Evolutionary conservation across 2,797 vertebrate genomes (phyloP).

Genomic region (Alosa sapidissima): DNA sequence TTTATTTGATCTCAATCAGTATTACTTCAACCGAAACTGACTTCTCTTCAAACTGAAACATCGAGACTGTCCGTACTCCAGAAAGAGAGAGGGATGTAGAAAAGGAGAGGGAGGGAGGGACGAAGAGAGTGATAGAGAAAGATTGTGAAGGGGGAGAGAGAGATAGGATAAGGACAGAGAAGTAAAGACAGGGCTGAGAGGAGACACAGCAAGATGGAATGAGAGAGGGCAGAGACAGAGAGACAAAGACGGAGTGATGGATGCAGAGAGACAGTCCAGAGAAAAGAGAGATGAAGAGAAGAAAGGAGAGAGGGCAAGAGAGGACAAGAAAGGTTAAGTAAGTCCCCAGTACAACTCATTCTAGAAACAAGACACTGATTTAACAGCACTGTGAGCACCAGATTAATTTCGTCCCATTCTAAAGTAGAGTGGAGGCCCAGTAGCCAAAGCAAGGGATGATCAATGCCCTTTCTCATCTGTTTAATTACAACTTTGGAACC

Average conservation of each 20-base stretch:
- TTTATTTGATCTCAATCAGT: not conserved
- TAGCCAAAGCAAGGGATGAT: conserved; percentile 39
- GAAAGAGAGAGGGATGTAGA: not conserved
- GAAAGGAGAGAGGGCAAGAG: not conserved
- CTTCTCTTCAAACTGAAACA: not conserved
- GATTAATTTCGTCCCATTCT: conserved; percentile 11
- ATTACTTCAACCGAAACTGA: not conserved
- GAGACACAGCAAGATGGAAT: not conserved
- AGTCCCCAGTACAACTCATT: not conserved
- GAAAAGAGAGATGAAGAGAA: not conserved
- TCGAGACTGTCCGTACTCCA: not conserved
- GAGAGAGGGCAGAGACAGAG: conserved; percentile 31
- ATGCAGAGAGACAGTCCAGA: conserved; percentile 2
- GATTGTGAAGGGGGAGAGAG: not conserved
- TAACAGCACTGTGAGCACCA: not conserved
- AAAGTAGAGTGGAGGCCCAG: conserved; percentile 32
- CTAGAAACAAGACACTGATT: not conserved
- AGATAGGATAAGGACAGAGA: conserved; percentile 23
- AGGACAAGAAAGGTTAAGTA: conserved; percentile 29
- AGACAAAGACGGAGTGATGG: conserved; percentile 18
- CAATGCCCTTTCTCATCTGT: conserved; percentile 45
- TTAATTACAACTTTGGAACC: conserved; percentile 50
- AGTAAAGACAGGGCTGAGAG: not conserved
- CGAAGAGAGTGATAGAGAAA: not conserved
- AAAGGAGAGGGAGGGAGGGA: conserved; percentile 12